Percentiles rank a stretch among this genome's conserved stretches.
Evolutionary conservation across 1,140 invertebrate species (phyloP).

Genomic region (Idris sp.): DNA sequence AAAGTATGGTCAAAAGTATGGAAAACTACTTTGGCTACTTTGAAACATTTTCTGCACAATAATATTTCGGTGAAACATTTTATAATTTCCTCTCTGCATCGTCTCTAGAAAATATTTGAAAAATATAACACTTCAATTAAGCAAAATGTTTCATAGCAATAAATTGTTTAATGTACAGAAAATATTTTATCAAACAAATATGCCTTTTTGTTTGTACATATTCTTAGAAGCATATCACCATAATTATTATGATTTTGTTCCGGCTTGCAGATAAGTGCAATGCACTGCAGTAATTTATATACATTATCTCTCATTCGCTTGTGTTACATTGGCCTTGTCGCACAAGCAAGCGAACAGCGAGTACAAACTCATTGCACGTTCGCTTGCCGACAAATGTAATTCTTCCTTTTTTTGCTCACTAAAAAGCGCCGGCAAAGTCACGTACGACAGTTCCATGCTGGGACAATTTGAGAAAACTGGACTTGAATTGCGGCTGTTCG

Average conservation of each 20-base stretch:
- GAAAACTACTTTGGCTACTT: too few species aligned
- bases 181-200: too few species aligned
- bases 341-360: slow-evolving; percentile 2
- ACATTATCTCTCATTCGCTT: slow-evolving; percentile 49
- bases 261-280: slow-evolving; percentile 46
- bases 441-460: slow-evolving; percentile 64
- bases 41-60: too few species aligned
- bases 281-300: slow-evolving; percentile 54
- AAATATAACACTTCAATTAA: too few species aligned
- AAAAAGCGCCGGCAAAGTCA: slow-evolving; percentile 66
- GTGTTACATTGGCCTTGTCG: slow-evolving; percentile 16
- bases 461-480: slow-evolving; percentile 68
- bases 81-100: too few species aligned
- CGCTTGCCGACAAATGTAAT: slow-evolving; percentile 48
- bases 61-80: too few species aligned
- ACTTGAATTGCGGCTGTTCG: slow-evolving; percentile 48
- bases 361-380: slow-evolving; percentile 52
- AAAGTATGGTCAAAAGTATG: too few species aligned
- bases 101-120: too few species aligned
- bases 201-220: too few species aligned
- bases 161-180: too few species aligned
- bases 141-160: too few species aligned
- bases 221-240: slow-evolving; percentile 56
- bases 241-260: slow-evolving; percentile 65
- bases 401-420: slow-evolving; percentile 66